Evolutionary conservation across 2,113 vertebrate species (phyloP).

Genomic region (Glareola pratincola): DNA sequence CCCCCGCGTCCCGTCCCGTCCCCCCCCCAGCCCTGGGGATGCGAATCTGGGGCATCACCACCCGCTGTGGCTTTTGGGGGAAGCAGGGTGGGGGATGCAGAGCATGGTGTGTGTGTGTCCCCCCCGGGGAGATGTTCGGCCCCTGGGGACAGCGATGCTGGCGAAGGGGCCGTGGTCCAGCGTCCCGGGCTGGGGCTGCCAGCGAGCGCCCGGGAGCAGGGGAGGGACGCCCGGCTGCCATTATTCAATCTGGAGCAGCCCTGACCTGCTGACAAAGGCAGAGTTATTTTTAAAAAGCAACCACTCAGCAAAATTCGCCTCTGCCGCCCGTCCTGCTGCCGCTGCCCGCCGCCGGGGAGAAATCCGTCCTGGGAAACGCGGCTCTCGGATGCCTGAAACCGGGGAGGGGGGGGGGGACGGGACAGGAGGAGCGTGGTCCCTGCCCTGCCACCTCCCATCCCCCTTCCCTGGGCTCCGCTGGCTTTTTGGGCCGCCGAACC

Average conservation of each 20-base stretch:
- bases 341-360: not conserved
- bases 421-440: accelerated
- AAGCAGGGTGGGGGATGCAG: not conserved
- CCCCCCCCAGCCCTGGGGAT: not conserved
- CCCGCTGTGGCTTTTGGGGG: not conserved
- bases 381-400: not conserved
- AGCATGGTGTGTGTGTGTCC: accelerated
- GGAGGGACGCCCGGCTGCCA: constrained; percentile 34
- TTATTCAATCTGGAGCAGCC: constrained; percentile 66
- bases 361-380: not conserved
- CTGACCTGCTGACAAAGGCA: constrained; percentile 73
- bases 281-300: constrained; percentile 73
- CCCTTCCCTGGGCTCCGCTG: not conserved
- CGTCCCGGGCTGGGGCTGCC: not conserved
- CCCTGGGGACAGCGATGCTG: not conserved
- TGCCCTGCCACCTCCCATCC: not conserved
- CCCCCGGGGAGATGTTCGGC: accelerated
- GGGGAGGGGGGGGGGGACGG: too few species aligned
- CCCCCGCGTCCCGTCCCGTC: accelerated
- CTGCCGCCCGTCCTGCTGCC: constrained; percentile 8
- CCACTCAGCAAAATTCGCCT: constrained; percentile 67
- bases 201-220: constrained; percentile 23
- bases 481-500: not conserved
- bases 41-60: not conserved
- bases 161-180: not conserved